A percentile compares a stretch with the other conserved stretches of the same genome.
These are phyloP conservation scores for Drosophila yakuba DNA, from an alignment of 1,140 invertebrate genomes.

Conservation along the genomic window DNA sequence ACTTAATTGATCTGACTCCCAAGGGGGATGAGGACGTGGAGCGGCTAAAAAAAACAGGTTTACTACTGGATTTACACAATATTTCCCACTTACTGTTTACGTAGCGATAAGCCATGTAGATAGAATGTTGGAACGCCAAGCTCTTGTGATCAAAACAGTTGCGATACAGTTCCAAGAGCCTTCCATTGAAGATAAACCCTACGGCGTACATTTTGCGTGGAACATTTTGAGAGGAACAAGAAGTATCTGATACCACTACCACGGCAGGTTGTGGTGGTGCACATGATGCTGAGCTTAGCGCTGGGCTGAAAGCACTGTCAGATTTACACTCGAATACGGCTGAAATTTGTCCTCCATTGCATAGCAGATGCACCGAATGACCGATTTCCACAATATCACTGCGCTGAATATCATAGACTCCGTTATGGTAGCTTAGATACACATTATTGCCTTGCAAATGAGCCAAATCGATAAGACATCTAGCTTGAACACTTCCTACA, in stretches of 20 bases:
- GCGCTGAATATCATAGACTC: neutral
- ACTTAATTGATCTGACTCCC: neutral
- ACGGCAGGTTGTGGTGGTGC: neutral
- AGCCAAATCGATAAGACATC: neutral
- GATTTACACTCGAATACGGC: too few species aligned
- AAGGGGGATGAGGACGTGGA: neutral
- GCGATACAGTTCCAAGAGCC: too few species aligned
- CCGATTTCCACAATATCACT: slow-evolving; percentile 1
- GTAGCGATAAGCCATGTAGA: too few species aligned
- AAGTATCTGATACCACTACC: too few species aligned
- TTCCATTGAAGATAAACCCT: too few species aligned
- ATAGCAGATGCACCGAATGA: neutral
- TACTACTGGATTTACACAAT: too few species aligned
- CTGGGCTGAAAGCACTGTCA: neutral
- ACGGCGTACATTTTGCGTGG: too few species aligned
- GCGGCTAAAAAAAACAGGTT: neutral
- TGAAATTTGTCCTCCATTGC: neutral
- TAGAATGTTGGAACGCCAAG: too few species aligned
- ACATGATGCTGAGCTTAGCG: neutral
- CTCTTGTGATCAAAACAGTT: too few species aligned
- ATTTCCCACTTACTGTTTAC: slow-evolving; percentile 15
- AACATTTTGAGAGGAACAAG: too few species aligned
- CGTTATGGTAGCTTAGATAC: neutral
- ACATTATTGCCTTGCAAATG: neutral
- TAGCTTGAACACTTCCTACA: neutral